Conservation (phyloP, 2,888 invertebrate genomes). For the Hyppa rectilinea region DNA sequence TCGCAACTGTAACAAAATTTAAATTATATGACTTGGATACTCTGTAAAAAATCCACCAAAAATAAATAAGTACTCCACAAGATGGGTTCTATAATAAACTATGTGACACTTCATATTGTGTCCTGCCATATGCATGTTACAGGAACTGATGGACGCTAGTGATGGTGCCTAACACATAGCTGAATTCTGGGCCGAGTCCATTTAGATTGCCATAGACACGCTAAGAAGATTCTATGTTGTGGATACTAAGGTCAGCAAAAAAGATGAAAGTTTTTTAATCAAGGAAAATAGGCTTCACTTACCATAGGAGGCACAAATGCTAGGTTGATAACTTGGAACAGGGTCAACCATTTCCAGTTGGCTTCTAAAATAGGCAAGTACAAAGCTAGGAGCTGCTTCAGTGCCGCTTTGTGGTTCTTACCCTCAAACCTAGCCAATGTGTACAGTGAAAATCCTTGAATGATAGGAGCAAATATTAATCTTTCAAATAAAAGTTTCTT, state of each 20-base stretch:
- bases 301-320: constrained; percentile 95
- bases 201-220: too few relatives aligned
- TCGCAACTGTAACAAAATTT: constrained; percentile 90
- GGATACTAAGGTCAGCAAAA: too few relatives aligned
- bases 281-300: constrained; percentile 73
- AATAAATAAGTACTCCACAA: not conserved
- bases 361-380: constrained; percentile 93
- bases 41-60: not conserved
- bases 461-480: constrained; percentile 93
- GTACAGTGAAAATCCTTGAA: constrained; percentile 94
- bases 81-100: too few relatives aligned
- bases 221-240: too few relatives aligned
- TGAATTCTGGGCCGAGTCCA: too few relatives aligned
- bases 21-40: not conserved
- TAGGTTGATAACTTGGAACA: constrained; percentile 94
- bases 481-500: constrained; percentile 93
- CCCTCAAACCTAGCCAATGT: constrained; percentile 94
- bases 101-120: too few relatives aligned
- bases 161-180: too few relatives aligned
- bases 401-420: constrained; percentile 92
- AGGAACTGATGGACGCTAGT: too few relatives aligned
- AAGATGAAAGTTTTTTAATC: too few relatives aligned
- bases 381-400: constrained; percentile 91
- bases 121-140: too few relatives aligned
- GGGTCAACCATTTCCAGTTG: constrained; percentile 94